Evolutionary conservation across 1,140 invertebrate species (phyloP).

Genomic region (Phymastichus coffea): DNA sequence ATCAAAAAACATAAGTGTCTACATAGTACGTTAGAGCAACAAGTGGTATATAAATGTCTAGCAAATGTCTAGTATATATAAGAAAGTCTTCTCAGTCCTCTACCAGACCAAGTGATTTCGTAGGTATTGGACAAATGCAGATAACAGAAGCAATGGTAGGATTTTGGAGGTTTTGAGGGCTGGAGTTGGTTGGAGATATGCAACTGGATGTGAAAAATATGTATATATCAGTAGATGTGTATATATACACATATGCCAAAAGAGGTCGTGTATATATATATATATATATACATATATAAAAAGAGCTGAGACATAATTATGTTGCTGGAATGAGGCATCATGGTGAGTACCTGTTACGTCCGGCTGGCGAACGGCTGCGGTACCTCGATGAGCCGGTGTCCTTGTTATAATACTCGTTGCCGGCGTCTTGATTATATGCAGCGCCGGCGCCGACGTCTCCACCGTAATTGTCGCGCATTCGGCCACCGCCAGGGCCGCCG

Average conservation of each 20-base stretch:
- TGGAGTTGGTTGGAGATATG: slow-evolving; percentile 18
- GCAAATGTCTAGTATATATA: no score
- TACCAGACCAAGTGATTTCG: slow-evolving; percentile 20
- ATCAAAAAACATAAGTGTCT: slow-evolving; percentile 8
- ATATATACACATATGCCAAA: no score
- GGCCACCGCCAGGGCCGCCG: slow-evolving; percentile 44
- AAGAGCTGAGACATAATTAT: no score
- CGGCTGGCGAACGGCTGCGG: slow-evolving; percentile 58
- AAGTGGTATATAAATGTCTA: no score
- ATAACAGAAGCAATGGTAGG: slow-evolving; percentile 24
- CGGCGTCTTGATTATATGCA: slow-evolving; percentile 45
- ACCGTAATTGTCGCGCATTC: slow-evolving; percentile 42
- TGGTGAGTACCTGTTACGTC: slow-evolving; percentile 57
- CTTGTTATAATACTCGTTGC: slow-evolving; percentile 51
- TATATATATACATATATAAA: no score
- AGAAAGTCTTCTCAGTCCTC: slow-evolving; percentile 16
- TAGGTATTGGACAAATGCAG: slow-evolving; percentile 24
- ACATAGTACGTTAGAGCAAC: no score
- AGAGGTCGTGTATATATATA: no score
- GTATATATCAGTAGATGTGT: neutral
- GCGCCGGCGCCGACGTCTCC: slow-evolving; percentile 50
- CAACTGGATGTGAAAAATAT: no score
- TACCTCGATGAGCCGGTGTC: slow-evolving; percentile 56
- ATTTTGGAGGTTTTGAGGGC: slow-evolving; percentile 11
- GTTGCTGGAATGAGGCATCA: no score